Evolutionary conservation across 2,888 invertebrate genomes (phyloP).

Genomic region (Scaptomyza reducta): DNA sequence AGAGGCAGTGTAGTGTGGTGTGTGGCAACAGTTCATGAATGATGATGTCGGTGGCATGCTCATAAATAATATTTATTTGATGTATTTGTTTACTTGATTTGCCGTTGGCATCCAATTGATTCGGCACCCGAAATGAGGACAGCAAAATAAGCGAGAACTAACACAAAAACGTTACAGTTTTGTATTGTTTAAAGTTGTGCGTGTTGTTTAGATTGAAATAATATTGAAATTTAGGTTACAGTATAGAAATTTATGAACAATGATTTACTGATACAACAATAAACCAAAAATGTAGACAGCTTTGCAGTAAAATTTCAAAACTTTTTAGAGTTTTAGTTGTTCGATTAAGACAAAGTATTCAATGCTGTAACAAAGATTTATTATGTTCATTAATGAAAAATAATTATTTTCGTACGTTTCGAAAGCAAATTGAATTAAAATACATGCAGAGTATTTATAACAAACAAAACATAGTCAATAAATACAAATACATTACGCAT

Average conservation of each 20-base stretch:
- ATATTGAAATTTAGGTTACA: not conserved
- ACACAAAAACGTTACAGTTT: constrained; percentile 2
- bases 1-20: not conserved
- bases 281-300: not conserved
- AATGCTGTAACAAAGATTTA: not conserved
- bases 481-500: constrained; percentile 43
- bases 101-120: constrained; percentile 48
- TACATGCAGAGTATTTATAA: constrained; percentile 2
- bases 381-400: not conserved
- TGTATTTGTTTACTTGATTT: constrained; percentile 66
- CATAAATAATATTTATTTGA: constrained; percentile 72
- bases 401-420: constrained; percentile 7
- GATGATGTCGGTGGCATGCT: constrained; percentile 55
- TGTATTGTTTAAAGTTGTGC: not conserved
- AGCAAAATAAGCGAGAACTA: constrained; percentile 14
- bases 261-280: not conserved
- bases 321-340: no score
- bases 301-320: no score
- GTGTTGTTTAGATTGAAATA: constrained; percentile 5
- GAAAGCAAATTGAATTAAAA: constrained; percentile 19
- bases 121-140: constrained; percentile 24
- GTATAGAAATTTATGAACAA: not conserved
- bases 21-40: constrained; percentile 19
- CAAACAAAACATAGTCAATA: constrained; percentile 4
- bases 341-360: not conserved